A percentile compares a stretch with the other conserved stretches of the same genome.
Conservation (phyloP, 2,113 vertebrate genomes). For the Stigmatopora argus region DNA sequence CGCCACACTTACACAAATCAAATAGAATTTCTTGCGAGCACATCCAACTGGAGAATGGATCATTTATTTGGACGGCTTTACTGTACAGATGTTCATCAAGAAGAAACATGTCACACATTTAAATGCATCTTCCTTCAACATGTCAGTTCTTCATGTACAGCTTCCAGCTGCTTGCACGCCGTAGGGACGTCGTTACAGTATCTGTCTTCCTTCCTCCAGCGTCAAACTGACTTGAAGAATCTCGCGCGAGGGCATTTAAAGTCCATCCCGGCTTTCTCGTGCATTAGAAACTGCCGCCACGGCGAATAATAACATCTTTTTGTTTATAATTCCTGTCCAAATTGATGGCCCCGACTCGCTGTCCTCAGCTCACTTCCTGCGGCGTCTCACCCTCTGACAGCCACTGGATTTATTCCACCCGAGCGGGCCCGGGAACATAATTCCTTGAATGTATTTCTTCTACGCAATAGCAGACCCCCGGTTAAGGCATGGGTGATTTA, state of each 20-base stretch:
- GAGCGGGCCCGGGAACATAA: slow-evolving; percentile 10
- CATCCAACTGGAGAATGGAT: background rate
- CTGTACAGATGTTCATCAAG: background rate
- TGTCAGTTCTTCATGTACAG: background rate
- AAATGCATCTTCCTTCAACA: background rate
- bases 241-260: background rate
- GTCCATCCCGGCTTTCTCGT: background rate
- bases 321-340: background rate
- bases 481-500: slow-evolving; percentile 15
- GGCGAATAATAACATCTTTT: background rate
- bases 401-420: slow-evolving; percentile 30
- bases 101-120: background rate
- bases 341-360: background rate
- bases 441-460: slow-evolving; percentile 11
- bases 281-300: background rate
- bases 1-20: background rate
- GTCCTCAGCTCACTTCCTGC: slow-evolving; percentile 9
- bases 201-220: background rate
- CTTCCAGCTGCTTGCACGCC: background rate
- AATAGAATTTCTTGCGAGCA: background rate
- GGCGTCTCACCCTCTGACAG: slow-evolving; percentile 33
- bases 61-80: background rate
- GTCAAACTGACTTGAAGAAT: background rate
- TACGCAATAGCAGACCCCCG: slow-evolving; percentile 1
- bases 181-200: background rate